Conservation (phyloP, 2,888 invertebrate genomes). For the Lithodes maja region DNA sequence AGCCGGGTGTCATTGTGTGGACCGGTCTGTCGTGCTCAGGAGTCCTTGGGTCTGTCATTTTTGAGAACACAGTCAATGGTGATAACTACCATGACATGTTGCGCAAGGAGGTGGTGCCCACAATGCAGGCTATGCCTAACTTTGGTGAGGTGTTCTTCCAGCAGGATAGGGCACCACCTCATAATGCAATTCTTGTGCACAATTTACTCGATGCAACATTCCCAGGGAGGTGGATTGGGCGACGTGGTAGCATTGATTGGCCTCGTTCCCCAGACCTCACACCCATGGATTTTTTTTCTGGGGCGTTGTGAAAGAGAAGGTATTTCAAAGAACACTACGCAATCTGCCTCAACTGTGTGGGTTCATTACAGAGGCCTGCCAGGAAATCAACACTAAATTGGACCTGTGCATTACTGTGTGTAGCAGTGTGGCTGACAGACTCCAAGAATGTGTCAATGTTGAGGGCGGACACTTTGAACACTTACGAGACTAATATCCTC, state of each 20-base stretch:
- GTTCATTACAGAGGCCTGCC: neutral
- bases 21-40: neutral
- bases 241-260: neutral
- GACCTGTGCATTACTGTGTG: neutral
- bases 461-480: conserved; percentile 7
- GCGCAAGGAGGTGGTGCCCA: neutral
- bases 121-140: neutral
- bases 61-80: neutral
- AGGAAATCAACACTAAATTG: neutral
- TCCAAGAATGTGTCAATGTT: conserved; percentile 9
- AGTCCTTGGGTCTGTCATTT: neutral
- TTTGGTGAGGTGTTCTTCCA: neutral
- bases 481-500: neutral
- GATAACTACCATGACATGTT: neutral
- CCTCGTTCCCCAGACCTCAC: conserved; percentile 8
- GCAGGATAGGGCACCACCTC: neutral
- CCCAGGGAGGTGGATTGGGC: neutral
- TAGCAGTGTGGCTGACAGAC: neutral
- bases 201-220: neutral
- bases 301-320: conserved; percentile 15
- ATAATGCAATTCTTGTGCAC: neutral
- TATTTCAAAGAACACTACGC: neutral
- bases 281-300: neutral
- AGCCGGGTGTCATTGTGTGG: neutral
- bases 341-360: neutral